Evolutionary conservation across 1,140 invertebrate genomes (phyloP).

Genomic region (Leptoteleia sp.): DNA sequence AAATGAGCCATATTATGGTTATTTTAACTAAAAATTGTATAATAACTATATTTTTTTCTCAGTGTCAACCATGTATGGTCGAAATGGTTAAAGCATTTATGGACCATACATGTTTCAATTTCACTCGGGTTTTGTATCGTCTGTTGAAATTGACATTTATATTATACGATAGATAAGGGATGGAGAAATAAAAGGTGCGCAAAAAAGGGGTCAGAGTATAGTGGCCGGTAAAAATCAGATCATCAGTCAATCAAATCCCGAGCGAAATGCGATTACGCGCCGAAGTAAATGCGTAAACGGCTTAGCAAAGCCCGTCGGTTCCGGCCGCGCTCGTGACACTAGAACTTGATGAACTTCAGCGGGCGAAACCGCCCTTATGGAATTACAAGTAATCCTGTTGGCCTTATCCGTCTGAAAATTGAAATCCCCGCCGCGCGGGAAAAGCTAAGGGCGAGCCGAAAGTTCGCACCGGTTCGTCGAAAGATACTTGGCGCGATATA

Average conservation of each 20-base stretch:
- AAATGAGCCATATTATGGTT: no score
- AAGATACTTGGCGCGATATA: no score
- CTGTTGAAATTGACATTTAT: no score
- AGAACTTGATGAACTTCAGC: slow-evolving; percentile 31
- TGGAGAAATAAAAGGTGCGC: no score
- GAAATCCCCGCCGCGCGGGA: slow-evolving; percentile 14
- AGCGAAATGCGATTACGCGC: slow-evolving; percentile 11
- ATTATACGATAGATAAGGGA: no score
- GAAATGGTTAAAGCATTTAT: no score
- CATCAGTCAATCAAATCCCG: slow-evolving; percentile 18
- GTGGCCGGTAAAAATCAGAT: slow-evolving; percentile 5
- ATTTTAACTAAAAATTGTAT: no score
- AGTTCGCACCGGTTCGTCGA: slow-evolving; percentile 4
- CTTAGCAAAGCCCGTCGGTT: slow-evolving; percentile 25
- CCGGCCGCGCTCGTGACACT: slow-evolving; percentile 13
- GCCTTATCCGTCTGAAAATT: slow-evolving; percentile 39
- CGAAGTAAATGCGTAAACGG: slow-evolving; percentile 19
- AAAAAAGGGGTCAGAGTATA: no score
- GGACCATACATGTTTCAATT: no score
- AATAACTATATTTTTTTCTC: no score
- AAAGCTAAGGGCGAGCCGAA: slow-evolving; percentile 6
- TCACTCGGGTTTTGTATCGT: no score
- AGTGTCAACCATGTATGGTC: no score
- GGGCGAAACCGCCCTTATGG: slow-evolving; percentile 22
- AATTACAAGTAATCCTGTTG: slow-evolving; percentile 46